Percentiles rank a stretch among this genome's conserved stretches.
These are phyloP conservation scores for Sminthurides aquaticus DNA, from an alignment of 2,888 invertebrate species.

Conservation along the genomic window DNA sequence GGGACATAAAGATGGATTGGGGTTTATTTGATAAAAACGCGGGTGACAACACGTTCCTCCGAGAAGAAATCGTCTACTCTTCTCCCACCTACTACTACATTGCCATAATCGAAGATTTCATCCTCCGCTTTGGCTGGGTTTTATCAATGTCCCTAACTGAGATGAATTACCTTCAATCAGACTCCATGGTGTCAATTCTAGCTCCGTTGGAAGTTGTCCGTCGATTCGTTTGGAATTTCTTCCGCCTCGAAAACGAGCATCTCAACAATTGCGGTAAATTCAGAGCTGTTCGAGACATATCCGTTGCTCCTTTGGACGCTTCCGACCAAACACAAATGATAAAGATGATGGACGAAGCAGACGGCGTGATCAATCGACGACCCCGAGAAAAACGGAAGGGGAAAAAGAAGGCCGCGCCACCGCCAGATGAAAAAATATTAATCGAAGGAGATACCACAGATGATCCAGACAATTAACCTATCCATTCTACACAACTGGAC, in stretches of 20 bases:
- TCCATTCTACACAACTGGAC: background rate
- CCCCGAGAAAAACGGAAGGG: slow-evolving; percentile 26
- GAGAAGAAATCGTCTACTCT: slow-evolving; percentile 93
- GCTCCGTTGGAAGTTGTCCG: slow-evolving; percentile 81
- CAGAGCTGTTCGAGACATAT: slow-evolving; percentile 94
- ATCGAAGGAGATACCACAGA: slow-evolving; percentile 43
- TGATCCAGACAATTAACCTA: slow-evolving; percentile 34
- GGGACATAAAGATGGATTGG: slow-evolving; percentile 99
- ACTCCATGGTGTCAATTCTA: slow-evolving; percentile 74
- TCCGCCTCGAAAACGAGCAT: slow-evolving; percentile 98
- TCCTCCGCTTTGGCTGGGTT: slow-evolving; percentile 89
- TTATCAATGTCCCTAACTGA: slow-evolving; percentile 76
- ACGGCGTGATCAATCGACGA: slow-evolving; percentile 68
- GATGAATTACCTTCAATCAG: slow-evolving; percentile 63
- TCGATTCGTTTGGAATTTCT: slow-evolving; percentile 98
- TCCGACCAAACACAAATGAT: slow-evolving; percentile 83
- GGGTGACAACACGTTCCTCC: slow-evolving; percentile 79
- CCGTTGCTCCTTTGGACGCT: slow-evolving; percentile 85
- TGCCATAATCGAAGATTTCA: slow-evolving; percentile 88
- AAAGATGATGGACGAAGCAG: slow-evolving; percentile 90
- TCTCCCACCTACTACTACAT: slow-evolving; percentile 89
- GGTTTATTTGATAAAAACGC: slow-evolving; percentile 86
- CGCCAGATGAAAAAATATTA: slow-evolving; percentile 35
- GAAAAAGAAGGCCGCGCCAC: slow-evolving; percentile 28
- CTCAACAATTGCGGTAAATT: slow-evolving; percentile 98